phyloP scores from a whole-genome alignment of 2,888 invertebrate genomes.

The Caenorhabditis sp. region DNA sequence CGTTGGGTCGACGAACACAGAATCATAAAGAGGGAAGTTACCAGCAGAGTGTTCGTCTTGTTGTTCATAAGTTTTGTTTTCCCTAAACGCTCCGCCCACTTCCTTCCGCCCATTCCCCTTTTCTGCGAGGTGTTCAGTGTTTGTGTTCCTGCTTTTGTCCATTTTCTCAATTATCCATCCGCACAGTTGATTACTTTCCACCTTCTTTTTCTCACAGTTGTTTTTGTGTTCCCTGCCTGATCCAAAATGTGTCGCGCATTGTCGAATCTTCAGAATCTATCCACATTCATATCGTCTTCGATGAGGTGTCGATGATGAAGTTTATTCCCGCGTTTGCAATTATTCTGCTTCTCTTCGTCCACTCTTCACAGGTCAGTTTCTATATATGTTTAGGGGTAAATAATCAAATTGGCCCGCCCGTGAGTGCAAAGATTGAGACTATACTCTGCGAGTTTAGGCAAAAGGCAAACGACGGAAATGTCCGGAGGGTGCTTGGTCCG shows the following conservation, averaged over 20 bases:
- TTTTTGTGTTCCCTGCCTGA: slow-evolving; percentile 10
- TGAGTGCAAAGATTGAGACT: slow-evolving; percentile 47
- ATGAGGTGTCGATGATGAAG: slow-evolving; percentile 46
- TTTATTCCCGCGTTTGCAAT: slow-evolving; percentile 35
- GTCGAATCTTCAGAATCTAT: slow-evolving; percentile 9
- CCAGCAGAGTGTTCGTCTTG: background rate
- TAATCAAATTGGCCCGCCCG: slow-evolving; percentile 45
- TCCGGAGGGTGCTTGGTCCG: slow-evolving; percentile 77
- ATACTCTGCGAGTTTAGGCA: slow-evolving; percentile 63
- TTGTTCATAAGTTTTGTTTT: slow-evolving; percentile 1
- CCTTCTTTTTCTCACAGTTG: background rate
- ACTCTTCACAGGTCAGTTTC: slow-evolving; percentile 52
- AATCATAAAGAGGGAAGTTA: background rate
- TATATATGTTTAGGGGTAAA: slow-evolving; percentile 20
- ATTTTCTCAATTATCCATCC: background rate
- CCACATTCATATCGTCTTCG: slow-evolving; percentile 7
- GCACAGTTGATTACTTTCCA: slow-evolving; percentile 22
- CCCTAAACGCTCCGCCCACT: background rate
- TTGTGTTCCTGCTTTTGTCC: background rate
- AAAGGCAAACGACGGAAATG: slow-evolving; percentile 79
- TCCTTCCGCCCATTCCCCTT: background rate
- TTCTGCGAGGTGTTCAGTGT: background rate
- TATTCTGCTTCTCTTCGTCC: slow-evolving; percentile 45
- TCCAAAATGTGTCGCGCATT: no score
- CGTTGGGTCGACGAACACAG: background rate